These are phyloP conservation scores for Ricordea florida DNA, from an alignment of 92 coral and sea anemone genomes.

Conservation along the genomic window DNA sequence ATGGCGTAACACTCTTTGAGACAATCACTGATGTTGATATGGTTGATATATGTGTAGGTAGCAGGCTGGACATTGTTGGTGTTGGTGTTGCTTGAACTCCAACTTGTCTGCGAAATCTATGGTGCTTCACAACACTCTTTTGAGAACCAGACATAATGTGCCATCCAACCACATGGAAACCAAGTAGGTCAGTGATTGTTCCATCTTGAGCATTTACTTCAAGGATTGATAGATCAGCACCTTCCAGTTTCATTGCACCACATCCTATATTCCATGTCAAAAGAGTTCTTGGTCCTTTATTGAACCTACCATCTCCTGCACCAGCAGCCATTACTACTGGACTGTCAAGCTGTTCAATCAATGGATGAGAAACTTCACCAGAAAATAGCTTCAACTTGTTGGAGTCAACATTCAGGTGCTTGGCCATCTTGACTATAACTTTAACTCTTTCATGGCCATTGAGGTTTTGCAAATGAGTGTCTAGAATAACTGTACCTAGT, in stretches of 20 bases:
- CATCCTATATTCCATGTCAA: constrained; percentile 88
- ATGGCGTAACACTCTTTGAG: constrained; percentile 19
- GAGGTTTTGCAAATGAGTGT: constrained; percentile 52
- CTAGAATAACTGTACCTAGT: constrained; percentile 67
- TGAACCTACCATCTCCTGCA: constrained; percentile 85
- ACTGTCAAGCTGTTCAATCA: constrained; percentile 68
- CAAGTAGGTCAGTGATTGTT: constrained; percentile 55
- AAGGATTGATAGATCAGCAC: constrained; percentile 55
- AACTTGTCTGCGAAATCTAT: constrained; percentile 49
- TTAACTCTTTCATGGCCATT: constrained; percentile 71
- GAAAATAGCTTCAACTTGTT: constrained; percentile 61
- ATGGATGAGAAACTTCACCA: constrained; percentile 62
- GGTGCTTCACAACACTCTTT: constrained; percentile 44
- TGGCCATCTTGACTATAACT: constrained; percentile 50
- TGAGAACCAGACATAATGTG: constrained; percentile 88
- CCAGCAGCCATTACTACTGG: constrained; percentile 82
- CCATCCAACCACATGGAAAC: constrained; percentile 88
- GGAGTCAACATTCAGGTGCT: constrained; percentile 48
- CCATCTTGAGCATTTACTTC: constrained; percentile 76
- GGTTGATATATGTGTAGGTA: constrained; percentile 62
- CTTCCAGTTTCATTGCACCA: constrained; percentile 80
- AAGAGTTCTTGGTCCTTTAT: constrained; percentile 68
- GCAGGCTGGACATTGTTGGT: constrained; percentile 57
- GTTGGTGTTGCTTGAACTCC: constrained; percentile 73
- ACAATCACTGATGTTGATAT: constrained; percentile 55